Conservation (phyloP, 2,113 vertebrate species). For the Coreoperca whiteheadi region DNA sequence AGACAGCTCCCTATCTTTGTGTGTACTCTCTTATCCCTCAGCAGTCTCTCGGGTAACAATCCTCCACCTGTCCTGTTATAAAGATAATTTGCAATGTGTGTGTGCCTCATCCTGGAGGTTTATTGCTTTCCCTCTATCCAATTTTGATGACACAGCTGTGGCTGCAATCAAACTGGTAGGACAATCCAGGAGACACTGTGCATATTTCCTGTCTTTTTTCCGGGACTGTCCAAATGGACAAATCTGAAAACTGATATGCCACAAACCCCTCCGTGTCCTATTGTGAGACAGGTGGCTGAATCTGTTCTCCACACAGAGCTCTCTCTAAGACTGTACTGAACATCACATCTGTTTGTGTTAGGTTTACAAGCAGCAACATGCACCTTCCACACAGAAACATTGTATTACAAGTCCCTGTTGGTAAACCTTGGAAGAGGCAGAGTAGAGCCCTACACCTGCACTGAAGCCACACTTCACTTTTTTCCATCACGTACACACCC, state of each 20-base stretch:
- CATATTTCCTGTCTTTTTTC: slow-evolving; percentile 1
- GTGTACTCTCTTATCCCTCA: slow-evolving; percentile 25
- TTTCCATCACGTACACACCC: neutral
- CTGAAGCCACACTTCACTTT: neutral
- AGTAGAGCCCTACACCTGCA: slow-evolving; percentile 43
- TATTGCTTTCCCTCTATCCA: neutral
- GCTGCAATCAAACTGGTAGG: slow-evolving; percentile 19
- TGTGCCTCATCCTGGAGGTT: neutral
- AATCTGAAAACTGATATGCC: slow-evolving; percentile 52
- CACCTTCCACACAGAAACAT: slow-evolving; percentile 31
- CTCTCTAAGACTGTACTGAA: slow-evolving; percentile 15
- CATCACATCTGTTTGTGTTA: slow-evolving; percentile 23
- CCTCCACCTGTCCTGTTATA: slow-evolving; percentile 5
- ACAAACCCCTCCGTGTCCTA: slow-evolving; percentile 30
- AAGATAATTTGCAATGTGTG: neutral
- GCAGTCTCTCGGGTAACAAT: slow-evolving; percentile 10
- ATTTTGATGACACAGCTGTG: slow-evolving; percentile 40
- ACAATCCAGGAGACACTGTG: neutral
- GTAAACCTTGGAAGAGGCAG: slow-evolving; percentile 22
- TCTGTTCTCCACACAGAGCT: slow-evolving; percentile 50
- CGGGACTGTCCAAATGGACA: neutral
- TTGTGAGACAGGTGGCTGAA: slow-evolving; percentile 49
- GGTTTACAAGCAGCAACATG: slow-evolving; percentile 51
- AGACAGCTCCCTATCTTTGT: slow-evolving; percentile 48
- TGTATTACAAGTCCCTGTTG: slow-evolving; percentile 21